These are phyloP conservation scores for Pangasius larnaudii DNA, from an alignment of 2,797 vertebrate genomes.

Conservation along the genomic window DNA sequence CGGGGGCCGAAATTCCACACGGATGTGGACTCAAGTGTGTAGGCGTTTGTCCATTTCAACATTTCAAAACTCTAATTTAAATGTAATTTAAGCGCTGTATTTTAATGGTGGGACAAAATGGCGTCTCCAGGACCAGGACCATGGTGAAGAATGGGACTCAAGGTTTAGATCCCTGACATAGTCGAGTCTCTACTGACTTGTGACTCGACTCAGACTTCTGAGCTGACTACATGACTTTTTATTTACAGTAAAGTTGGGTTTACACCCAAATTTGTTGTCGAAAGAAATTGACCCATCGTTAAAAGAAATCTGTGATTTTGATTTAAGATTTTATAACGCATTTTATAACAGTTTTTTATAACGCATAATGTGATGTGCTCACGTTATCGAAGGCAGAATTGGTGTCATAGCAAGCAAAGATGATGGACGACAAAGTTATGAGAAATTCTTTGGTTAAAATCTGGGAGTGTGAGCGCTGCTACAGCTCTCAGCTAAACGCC, in stretches of 20 bases:
- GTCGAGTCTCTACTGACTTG: not conserved
- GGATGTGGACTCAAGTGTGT: slow-evolving; percentile 64
- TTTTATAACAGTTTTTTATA: not conserved
- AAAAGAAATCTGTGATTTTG: not conserved
- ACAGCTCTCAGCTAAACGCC: not conserved
- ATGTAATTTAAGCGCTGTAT: not conserved
- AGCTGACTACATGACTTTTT: not conserved
- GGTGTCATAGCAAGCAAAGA: not conserved
- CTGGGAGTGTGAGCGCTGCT: not conserved
- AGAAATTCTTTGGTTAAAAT: not conserved
- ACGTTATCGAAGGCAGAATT: not conserved
- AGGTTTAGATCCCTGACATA: not conserved
- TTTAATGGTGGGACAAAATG: not conserved
- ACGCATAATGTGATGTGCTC: not conserved
- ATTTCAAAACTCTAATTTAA: not conserved
- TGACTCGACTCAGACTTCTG: not conserved
- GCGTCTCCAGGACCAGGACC: not conserved
- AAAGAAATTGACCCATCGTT: not conserved
- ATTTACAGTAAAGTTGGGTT: not conserved
- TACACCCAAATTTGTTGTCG: not conserved
- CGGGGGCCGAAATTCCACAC: slow-evolving; percentile 66
- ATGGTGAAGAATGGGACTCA: not conserved
- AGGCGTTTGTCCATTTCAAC: slow-evolving; percentile 42
- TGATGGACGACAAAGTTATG: not conserved
- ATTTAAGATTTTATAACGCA: not conserved